Base-by-base conservation (phyloP, 2,797 vertebrate species). In the Botia kubotai region DNA sequence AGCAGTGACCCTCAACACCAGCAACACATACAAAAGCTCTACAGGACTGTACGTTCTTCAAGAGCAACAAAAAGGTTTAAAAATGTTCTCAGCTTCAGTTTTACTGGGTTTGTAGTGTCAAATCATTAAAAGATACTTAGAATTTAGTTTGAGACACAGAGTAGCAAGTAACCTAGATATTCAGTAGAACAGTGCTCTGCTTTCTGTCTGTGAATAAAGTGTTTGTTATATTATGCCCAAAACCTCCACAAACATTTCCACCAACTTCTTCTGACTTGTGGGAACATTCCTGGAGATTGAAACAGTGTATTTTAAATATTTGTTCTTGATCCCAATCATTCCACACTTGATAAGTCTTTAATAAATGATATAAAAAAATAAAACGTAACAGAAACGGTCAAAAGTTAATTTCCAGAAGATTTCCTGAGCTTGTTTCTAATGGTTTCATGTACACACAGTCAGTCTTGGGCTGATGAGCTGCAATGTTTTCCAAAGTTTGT, bases 401-500 rank as follows among this genome's bases (percentile, higher is more conserved):
- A 4, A n/a, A n/a, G 29, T 29, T 29, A 29, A 29, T 29, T 29
- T 29, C 29, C 29, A 29, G 29, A 29, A 29, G 29, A 29, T 39
- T 39, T 39, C 6, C 36, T 39, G 6, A 39, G 2, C 36, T 39
- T 39, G 2, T 2, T 39, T 39, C 0, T 39, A 39, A 39, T 39
- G 36, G 4, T 39, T 39, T 39, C 36, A 39, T 5, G 3, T 48
- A 70, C 36, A 43, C 75, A 67, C 19, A 69, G 43, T 16, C 26
- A 39, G 48, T 17, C 29, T 36, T 21, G 26, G 3, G 8, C 17
- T 36, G 3, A 65, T 33, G 11, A 36, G 11, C 26, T 33, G 73
- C 4, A 52, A 75, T 19, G 53, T 29, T 66, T 66, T 75, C 73
- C 48, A 53, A 75, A 75, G 62, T 66, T 66, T 75, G 62, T 75